Base-by-base conservation (phyloP, 2,797 vertebrate genomes). In the Furcifer pardalis region DNA sequence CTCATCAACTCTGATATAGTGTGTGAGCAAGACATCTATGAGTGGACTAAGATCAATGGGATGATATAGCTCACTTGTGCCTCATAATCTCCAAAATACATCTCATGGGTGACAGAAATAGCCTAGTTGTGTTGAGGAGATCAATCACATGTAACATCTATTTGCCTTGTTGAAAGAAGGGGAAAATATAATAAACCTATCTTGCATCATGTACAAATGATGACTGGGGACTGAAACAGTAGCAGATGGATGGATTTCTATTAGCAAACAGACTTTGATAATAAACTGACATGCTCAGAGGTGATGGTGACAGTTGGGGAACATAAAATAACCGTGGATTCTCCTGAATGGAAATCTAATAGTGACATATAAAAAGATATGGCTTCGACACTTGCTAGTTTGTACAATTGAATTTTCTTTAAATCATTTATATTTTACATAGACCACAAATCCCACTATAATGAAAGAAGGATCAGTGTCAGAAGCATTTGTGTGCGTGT, bases 1-100 rank as follows among this genome's bases (percentile, higher is more conserved):
- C 98, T 99, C 93, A 98, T 99, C 96, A 99, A 99, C 96, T 99
- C 99, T 0, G 98, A 99, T 95, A 99, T 99, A 91, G 98, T 99
- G 86, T 99, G 99, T 0, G 99, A 99, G 92, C 99, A 99, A 96
- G 99, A 99, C 96, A 99, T 99, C 95, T 99, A 98, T 2, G 98
- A 99, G 96, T 99, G 99, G 99, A 99, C 98, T 95, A 99, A 99
- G 95, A 96, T 98, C 88, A 99, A 98, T 3, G 97, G 96, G 37
- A 97, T 97, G 95, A 96, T 97, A 89, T 97, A 96, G 93, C 91
- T n/a, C 69, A 30, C 79, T 35, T 52, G 3, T 9, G 82, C 84
- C 85, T 21, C 66, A 0, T 21, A 40, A 7, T 72, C 83, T 74
- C 5, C 8, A 60, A 68, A 46, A 60, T 81, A 66, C 30, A 19